Percentiles rank a stretch among this genome's conserved stretches.
phyloP scores from a whole-genome alignment of 2,113 vertebrate species.

The Lates calcarifer region DNA sequence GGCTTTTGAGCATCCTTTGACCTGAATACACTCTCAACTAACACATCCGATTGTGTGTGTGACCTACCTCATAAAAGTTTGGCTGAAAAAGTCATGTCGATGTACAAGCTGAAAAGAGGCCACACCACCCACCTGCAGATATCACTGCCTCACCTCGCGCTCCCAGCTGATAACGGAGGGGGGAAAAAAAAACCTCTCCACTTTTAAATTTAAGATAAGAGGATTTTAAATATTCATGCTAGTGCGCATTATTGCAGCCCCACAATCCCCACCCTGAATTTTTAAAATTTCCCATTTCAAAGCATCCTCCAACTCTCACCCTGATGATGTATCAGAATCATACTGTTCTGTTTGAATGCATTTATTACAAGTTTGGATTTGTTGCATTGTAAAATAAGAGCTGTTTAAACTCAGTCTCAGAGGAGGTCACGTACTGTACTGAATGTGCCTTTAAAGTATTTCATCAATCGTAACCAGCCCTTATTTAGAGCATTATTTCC shows the following conservation, averaged over 20 bases:
- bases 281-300: conserved; percentile 62
- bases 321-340: conserved; percentile 18
- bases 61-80: conserved; percentile 55
- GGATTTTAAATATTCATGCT: conserved; percentile 76
- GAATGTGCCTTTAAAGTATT: conserved; percentile 82
- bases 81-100: conserved; percentile 51
- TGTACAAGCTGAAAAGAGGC: conserved; percentile 58
- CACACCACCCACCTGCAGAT: conserved; percentile 59
- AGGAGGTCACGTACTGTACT: conserved; percentile 75
- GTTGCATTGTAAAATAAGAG: conserved; percentile 54
- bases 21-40: conserved; percentile 42
- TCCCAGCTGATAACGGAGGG: conserved; percentile 45
- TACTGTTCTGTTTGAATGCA: conserved; percentile 40
- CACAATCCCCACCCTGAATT: conserved; percentile 49
- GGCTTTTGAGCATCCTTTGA: conserved; percentile 31
- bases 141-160: conserved; percentile 55
- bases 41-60: conserved; percentile 33
- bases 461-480: conserved; percentile 45
- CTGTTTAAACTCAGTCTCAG: conserved; percentile 51
- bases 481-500: conserved; percentile 16
- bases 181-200: conserved; percentile 56
- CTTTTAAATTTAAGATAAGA: conserved; percentile 75
- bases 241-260: conserved; percentile 45
- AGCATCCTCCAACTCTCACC: conserved; percentile 42
- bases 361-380: conserved; percentile 54